phyloP scores from a whole-genome alignment of 2,888 invertebrate genomes.

The Calameuta filiformis region DNA sequence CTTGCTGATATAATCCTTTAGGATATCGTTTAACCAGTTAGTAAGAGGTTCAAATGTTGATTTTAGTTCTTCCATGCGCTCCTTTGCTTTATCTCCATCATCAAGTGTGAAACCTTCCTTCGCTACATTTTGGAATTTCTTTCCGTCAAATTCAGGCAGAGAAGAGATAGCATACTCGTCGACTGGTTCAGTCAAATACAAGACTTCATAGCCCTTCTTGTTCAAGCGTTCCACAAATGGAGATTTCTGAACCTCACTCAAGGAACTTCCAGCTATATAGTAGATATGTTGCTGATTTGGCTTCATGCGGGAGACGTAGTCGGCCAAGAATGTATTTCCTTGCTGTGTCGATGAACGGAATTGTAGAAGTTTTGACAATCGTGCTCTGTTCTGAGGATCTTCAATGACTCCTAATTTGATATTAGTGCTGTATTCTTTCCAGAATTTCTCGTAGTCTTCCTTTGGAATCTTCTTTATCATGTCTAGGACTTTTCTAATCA shows the following conservation, averaged over 20 bases:
- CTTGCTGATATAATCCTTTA: conserved; percentile 82
- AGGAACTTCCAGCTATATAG: conserved; percentile 92
- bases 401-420: conserved; percentile 97
- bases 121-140: conserved; percentile 99
- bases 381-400: conserved; percentile 95
- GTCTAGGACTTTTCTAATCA: conserved; percentile 95
- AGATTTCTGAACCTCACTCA: conserved; percentile 87
- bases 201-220: conserved; percentile 93
- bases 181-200: conserved; percentile 95
- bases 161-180: conserved; percentile 98
- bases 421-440: conserved; percentile 99
- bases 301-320: conserved; percentile 96
- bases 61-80: conserved; percentile 81
- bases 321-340: conserved; percentile 79
- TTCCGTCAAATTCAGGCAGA: conserved; percentile 97
- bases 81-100: conserved; percentile 75
- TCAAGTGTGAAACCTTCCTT: conserved; percentile 95
- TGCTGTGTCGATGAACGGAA: conserved; percentile 85
- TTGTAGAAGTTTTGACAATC: conserved; percentile 92
- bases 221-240: conserved; percentile 96
- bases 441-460: conserved; percentile 92
- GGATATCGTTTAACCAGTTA: conserved; percentile 88
- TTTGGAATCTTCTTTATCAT: conserved; percentile 97
- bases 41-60: conserved; percentile 88
- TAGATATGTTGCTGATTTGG: conserved; percentile 94